Evolutionary conservation across 2,888 invertebrate genomes (phyloP).

Genomic region (Octodonta nipae): DNA sequence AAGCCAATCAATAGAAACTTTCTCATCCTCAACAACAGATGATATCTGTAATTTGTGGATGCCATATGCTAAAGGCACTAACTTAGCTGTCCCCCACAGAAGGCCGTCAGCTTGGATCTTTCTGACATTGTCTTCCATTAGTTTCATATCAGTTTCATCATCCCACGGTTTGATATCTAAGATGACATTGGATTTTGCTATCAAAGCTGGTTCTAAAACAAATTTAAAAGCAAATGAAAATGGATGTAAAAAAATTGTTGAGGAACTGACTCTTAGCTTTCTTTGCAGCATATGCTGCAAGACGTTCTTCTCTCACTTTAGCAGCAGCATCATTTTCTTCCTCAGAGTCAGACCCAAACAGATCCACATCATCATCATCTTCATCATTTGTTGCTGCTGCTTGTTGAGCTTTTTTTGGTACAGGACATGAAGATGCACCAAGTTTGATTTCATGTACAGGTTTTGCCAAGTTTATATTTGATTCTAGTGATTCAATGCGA

Average conservation of each 20-base stretch:
- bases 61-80: slow-evolving; percentile 83
- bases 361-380: slow-evolving; percentile 60
- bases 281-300: slow-evolving; percentile 81
- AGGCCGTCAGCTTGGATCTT: slow-evolving; percentile 71
- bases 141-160: slow-evolving; percentile 85
- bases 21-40: slow-evolving; percentile 91
- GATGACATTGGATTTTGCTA: slow-evolving; percentile 90
- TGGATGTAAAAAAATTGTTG: not conserved
- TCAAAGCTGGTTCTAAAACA: slow-evolving; percentile 60
- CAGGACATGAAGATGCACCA: slow-evolving; percentile 4
- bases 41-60: slow-evolving; percentile 85
- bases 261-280: slow-evolving; percentile 53
- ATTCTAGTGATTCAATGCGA: slow-evolving; percentile 21
- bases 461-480: slow-evolving; percentile 21
- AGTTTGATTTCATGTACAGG: slow-evolving; percentile 20
- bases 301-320: slow-evolving; percentile 65
- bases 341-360: slow-evolving; percentile 71
- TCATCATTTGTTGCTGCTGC: slow-evolving; percentile 15
- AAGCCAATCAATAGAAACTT: slow-evolving; percentile 77
- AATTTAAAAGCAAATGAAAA: no score
- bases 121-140: slow-evolving; percentile 68
- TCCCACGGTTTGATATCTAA: slow-evolving; percentile 89
- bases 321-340: slow-evolving; percentile 61
- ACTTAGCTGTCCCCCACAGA: slow-evolving; percentile 85
- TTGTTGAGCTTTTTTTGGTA: slow-evolving; percentile 4